Percentiles rank a stretch among this genome's conserved stretches.
These are phyloP conservation scores for Temnothorax ravouxi DNA, from an alignment of 2,888 invertebrate species.

Conservation along the genomic window DNA sequence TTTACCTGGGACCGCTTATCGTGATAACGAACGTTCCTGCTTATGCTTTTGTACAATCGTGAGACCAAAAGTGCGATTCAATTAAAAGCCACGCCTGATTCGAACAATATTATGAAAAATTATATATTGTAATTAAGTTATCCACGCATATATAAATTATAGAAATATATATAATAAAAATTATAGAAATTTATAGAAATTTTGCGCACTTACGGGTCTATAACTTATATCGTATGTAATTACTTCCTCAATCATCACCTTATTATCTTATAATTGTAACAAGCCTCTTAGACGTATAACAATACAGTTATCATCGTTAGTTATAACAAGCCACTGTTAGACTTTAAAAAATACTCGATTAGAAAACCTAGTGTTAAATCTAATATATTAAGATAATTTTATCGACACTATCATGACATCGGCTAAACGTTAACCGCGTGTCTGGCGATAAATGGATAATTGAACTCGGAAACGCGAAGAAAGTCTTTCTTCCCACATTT, in stretches of 20 bases:
- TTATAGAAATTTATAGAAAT: not conserved
- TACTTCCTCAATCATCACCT: not conserved
- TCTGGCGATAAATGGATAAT: not conserved
- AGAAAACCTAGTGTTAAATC: not conserved
- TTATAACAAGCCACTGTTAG: not conserved
- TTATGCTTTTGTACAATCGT: slow-evolving; percentile 40
- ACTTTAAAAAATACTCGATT: not conserved
- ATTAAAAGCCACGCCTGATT: slow-evolving; percentile 50
- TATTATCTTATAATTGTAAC: not conserved
- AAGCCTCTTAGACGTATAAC: not conserved
- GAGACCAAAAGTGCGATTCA: slow-evolving; percentile 26
- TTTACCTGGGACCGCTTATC: slow-evolving; percentile 67
- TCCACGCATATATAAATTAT: not conserved
- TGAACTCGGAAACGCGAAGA: not conserved
- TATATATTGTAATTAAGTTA: not conserved
- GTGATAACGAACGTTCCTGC: slow-evolving; percentile 66
- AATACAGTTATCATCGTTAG: not conserved
- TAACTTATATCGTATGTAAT: not conserved
- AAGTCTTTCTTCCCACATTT: slow-evolving; percentile 2
- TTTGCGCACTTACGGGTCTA: not conserved
- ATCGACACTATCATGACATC: not conserved
- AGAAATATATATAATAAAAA: not conserved
- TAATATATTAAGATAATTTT: slow-evolving; percentile 8
- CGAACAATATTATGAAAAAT: not conserved
- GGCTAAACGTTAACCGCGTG: not conserved